These are phyloP conservation scores for Amphilophus citrinellus DNA, from an alignment of 2,113 vertebrate species.

Conservation along the genomic window DNA sequence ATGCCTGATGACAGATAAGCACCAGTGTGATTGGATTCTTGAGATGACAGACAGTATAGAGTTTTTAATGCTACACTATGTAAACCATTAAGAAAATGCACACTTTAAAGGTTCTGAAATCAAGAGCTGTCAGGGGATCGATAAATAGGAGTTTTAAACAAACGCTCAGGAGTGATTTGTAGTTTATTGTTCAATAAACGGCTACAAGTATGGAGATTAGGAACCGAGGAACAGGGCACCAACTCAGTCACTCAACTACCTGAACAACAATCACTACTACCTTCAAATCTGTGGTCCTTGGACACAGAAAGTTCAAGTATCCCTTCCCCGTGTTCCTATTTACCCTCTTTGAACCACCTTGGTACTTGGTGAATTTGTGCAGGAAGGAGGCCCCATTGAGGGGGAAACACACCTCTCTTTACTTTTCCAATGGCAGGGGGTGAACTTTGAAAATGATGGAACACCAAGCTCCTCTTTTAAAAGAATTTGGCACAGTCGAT, in stretches of 20 bases:
- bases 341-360: conserved; percentile 23
- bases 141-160: not conserved
- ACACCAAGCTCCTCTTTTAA: conserved; percentile 23
- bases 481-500: conserved; percentile 13
- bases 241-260: not conserved
- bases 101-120: not conserved
- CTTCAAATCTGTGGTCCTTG: not conserved
- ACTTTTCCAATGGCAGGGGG: conserved; percentile 39
- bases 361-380: conserved; percentile 18
- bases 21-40: conserved; percentile 23
- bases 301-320: not conserved
- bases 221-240: not conserved
- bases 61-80: not conserved
- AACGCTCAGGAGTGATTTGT: not conserved
- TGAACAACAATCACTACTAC: not conserved
- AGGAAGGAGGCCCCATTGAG: conserved; percentile 54
- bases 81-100: not conserved
- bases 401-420: conserved; percentile 39
- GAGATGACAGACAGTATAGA: not conserved
- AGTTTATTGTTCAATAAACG: not conserved
- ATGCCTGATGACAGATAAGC: conserved; percentile 62
- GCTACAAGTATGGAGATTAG: not conserved
- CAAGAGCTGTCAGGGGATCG: not conserved
- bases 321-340: not conserved
- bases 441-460: conserved; percentile 23